Conservation (phyloP, 2,888 invertebrate species). For the Idaea aversata region DNA sequence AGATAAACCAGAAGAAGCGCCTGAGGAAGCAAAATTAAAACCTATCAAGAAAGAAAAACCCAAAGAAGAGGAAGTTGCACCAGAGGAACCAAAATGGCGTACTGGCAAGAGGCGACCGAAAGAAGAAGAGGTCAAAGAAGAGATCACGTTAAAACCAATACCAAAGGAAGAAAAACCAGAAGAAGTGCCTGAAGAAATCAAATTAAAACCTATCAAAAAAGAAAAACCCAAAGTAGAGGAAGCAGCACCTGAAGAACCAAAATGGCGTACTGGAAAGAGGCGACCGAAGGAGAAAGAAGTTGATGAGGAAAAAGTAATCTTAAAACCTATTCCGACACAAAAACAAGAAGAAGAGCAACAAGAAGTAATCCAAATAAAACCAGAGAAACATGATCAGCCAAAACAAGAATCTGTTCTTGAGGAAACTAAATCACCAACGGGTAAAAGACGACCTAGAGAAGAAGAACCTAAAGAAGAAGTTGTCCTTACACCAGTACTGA, state of each 20-base stretch:
- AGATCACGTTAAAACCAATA: constrained; percentile 57
- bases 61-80: constrained; percentile 43
- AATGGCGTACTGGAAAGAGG: constrained; percentile 25
- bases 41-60: constrained; percentile 33
- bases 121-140: constrained; percentile 42
- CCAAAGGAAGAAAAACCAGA: constrained; percentile 45
- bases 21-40: constrained; percentile 46
- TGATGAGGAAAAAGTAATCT: constrained; percentile 49
- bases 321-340: constrained; percentile 44
- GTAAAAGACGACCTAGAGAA: constrained; percentile 50
- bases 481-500: constrained; percentile 55
- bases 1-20: constrained; percentile 59
- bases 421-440: constrained; percentile 37
- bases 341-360: constrained; percentile 43
- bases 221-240: constrained; percentile 23
- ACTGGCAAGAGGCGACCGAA: constrained; percentile 41
- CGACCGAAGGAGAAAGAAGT: constrained; percentile 39
- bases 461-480: constrained; percentile 43
- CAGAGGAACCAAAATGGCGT: constrained; percentile 45
- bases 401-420: constrained; percentile 23
- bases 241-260: constrained; percentile 34
- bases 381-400: constrained; percentile 38
- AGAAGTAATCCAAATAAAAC: constrained; percentile 65
- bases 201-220: constrained; percentile 44
- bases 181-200: constrained; percentile 60